Evolutionary conservation across 2,888 invertebrate species (phyloP), one percentile per base, ranked within the genome.

Genomic region (Actias luna): DNA sequence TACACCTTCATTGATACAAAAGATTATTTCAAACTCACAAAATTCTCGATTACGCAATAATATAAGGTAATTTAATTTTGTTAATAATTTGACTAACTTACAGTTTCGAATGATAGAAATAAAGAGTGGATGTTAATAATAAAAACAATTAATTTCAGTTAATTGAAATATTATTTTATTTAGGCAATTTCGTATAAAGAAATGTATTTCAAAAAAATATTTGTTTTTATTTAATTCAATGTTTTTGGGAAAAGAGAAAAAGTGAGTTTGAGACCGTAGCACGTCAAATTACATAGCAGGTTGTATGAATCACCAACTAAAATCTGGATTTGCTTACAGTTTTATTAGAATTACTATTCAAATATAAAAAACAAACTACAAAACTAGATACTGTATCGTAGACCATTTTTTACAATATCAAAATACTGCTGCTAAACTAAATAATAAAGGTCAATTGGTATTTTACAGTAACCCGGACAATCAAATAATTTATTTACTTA

Each of bases 371-470:
- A 87, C 87, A 78, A 85, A 85, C 85, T 88, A 88, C 80, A 80
- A 85, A 86, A 84, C 84, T 86, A 86, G 83, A 84, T 87, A 88
- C 85, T 88, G 85, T 76, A 83, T 83, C 77, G 81, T 80, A 84
- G 82, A 82, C 74, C 72, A 77, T 78, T 82, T 82, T 81, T 80
- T 80, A 88, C 84, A 84, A 84, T 86, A 84, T 79, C 83, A 76
- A 87, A 89, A 89, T 90, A 91, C 89, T 91, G 90, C 74, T 87
- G 83, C 85, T 88, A 89, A 74, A 77, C 84, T 84, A 85, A 83
- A 75, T 62, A 63, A 74, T 83, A 80, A 83, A 79, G 77, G 84
- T 83, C 77, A 77, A 82, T 80, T 84, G 83, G 79, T 84, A 81
- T 80, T 63, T 39, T 79, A 79, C 83, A 80, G 77, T 75, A 74